These are phyloP conservation scores for Calyptomena viridis DNA, from an alignment of 2,113 vertebrate species.

Conservation along the genomic window DNA sequence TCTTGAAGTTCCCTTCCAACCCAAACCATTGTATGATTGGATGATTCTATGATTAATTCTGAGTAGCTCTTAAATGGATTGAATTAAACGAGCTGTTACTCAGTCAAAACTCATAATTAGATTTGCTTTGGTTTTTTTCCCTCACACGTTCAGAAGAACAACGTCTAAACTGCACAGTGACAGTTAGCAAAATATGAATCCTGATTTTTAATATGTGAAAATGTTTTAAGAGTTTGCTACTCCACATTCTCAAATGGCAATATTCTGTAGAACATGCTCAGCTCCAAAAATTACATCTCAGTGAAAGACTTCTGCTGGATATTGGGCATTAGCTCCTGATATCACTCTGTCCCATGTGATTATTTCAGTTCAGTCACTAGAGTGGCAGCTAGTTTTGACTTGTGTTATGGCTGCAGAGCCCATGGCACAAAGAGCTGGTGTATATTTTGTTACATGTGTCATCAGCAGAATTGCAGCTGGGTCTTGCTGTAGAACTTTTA, in stretches of 20 bases:
- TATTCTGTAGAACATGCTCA: not conserved
- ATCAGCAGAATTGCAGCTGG: conserved; percentile 47
- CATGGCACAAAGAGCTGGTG: not conserved
- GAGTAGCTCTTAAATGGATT: not conserved
- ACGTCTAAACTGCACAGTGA: not conserved
- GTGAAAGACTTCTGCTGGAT: not conserved
- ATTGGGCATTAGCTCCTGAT: not conserved
- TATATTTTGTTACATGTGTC: not conserved
- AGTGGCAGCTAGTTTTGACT: not conserved
- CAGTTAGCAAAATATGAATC: not conserved
- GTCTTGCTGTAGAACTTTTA: conserved; percentile 20
- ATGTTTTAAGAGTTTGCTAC: not conserved
- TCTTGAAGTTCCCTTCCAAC: not conserved
- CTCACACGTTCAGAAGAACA: not conserved
- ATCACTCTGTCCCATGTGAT: not conserved
- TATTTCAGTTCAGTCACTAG: not conserved
- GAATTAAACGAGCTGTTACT: not conserved
- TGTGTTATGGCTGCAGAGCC: not conserved
- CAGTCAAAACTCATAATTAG: not conserved
- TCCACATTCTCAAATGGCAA: not conserved
- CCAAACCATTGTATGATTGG: not conserved
- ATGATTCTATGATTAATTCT: not conserved
- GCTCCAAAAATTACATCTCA: not conserved
- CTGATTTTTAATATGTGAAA: not conserved
- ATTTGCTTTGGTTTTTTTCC: not conserved